Conservation (phyloP, 2,113 vertebrate genomes). For the Panthera leo region DNA sequence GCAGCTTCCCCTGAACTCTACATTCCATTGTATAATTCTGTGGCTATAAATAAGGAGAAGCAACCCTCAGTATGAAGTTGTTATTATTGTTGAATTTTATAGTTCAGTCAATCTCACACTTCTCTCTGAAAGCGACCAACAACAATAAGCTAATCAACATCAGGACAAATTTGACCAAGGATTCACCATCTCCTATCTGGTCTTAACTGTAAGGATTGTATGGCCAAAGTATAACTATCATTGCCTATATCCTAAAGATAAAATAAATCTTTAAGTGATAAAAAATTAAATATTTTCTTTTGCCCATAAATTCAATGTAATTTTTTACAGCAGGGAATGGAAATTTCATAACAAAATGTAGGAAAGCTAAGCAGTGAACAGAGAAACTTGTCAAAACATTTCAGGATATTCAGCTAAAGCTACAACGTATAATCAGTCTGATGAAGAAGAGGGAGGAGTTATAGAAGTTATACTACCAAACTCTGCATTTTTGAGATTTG, state of each 20-base stretch:
- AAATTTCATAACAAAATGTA: constrained; percentile 45
- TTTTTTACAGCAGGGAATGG: not conserved
- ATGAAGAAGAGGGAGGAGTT: not conserved
- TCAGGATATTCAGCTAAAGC: not conserved
- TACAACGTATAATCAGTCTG: not conserved
- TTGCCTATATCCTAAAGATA: not conserved
- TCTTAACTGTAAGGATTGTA: not conserved
- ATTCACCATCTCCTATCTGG: not conserved
- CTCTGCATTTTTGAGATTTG: not conserved
- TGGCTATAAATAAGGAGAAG: not conserved
- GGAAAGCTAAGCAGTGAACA: constrained; percentile 48
- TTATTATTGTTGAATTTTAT: not conserved
- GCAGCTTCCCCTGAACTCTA: not conserved
- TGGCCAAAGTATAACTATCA: not conserved
- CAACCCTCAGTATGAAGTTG: not conserved
- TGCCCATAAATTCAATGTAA: not conserved
- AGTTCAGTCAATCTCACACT: not conserved
- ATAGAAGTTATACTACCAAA: not conserved
- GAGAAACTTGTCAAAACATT: constrained; percentile 34
- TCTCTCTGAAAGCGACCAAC: not conserved
- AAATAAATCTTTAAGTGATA: constrained; percentile 8
- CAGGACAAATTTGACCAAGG: not conserved
- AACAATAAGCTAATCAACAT: not conserved
- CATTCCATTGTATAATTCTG: not conserved
- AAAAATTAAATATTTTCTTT: not conserved